Base-by-base conservation (phyloP, 2,888 invertebrate genomes). In the Gandaritis pyraliata region DNA sequence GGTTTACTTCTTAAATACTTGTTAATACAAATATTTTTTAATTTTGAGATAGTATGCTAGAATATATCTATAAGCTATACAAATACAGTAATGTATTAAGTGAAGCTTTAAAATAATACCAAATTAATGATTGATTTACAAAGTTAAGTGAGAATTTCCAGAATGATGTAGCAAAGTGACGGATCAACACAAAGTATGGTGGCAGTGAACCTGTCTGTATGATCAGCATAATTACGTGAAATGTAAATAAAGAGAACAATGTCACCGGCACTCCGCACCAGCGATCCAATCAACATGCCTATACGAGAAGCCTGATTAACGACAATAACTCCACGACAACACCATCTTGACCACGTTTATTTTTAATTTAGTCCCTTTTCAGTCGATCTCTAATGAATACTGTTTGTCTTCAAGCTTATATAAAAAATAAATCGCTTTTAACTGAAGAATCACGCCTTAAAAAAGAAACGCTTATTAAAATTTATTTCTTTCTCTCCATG, bases 391-490 rank as follows among this genome's bases (percentile, higher is more conserved):
- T 91, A 92, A 92, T 91, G 91, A 92, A 92, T 91, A 89, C 91
- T 81, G 90, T 87, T 91, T 91, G 91, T 91, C 90, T 91, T 88
- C 83, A 84, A 88, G 87, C 86, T 89, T 86, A 89, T 90, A 91
- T 89, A 91, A 90, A 90, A 92, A 91, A 91, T 90, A 91, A 91
- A 90, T 90, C 89, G 90, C 88, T 90, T 86, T 90, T 88, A 89
- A 89, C 92, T 91, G 89, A 91, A 89, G 92, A 91, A 91, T 92
- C 92, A 92, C 92, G 91, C 92, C 90, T 91, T 90, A 88, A 91
- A 91, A 92, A 92, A 90, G 86, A 88, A 91, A 90, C 88, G 90
- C 90, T 92, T 91, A 92, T 91, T 91, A 92, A 91, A 91, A 92
- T 92, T 92, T 92, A 92, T 92, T 91, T 91, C 91, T 90, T 87